These are phyloP conservation scores for Cosmopolites sordidus DNA, from an alignment of 2,888 invertebrate species.

Conservation along the genomic window DNA sequence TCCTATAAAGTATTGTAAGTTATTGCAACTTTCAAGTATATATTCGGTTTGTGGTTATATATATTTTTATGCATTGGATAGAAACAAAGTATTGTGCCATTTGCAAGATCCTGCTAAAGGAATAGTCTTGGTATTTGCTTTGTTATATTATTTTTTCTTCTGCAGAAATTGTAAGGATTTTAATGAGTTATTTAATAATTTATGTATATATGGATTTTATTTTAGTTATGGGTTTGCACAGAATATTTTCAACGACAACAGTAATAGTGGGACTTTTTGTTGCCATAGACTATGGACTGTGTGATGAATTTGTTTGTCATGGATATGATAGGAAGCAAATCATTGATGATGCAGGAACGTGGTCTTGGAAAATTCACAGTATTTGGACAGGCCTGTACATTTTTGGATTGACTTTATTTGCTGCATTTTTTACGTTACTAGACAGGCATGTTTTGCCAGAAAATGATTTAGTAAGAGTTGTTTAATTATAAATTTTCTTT, in stretches of 20 bases:
- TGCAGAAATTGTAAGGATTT: constrained; percentile 54
- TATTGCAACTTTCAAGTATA: constrained; percentile 48
- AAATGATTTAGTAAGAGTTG: constrained; percentile 33
- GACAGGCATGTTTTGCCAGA: constrained; percentile 44
- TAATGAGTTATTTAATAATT: background rate
- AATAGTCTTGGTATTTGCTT: constrained; percentile 54
- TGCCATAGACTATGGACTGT: constrained; percentile 58
- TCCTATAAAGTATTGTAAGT: constrained; percentile 46
- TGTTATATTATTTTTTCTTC: constrained; percentile 58
- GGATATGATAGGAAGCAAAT: constrained; percentile 49
- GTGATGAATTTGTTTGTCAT: constrained; percentile 58
- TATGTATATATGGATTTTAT: constrained; percentile 15
- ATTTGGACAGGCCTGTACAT: constrained; percentile 57
- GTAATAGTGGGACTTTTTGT: constrained; percentile 59
- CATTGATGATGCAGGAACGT: constrained; percentile 44
- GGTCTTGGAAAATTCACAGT: constrained; percentile 54
- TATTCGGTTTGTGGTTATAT: constrained; percentile 51
- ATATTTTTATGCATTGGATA: constrained; percentile 51
- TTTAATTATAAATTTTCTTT: background rate
- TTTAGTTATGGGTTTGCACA: constrained; percentile 57
- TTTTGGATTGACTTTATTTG: constrained; percentile 52
- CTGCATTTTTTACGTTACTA: constrained; percentile 52
- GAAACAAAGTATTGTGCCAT: constrained; percentile 56
- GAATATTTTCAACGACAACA: constrained; percentile 57
- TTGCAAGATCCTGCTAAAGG: constrained; percentile 60